Evolutionary conservation across 35 echinoderm and acorn worm genomes (phyloP).

Genomic region (Apostichopus japonicus): DNA sequence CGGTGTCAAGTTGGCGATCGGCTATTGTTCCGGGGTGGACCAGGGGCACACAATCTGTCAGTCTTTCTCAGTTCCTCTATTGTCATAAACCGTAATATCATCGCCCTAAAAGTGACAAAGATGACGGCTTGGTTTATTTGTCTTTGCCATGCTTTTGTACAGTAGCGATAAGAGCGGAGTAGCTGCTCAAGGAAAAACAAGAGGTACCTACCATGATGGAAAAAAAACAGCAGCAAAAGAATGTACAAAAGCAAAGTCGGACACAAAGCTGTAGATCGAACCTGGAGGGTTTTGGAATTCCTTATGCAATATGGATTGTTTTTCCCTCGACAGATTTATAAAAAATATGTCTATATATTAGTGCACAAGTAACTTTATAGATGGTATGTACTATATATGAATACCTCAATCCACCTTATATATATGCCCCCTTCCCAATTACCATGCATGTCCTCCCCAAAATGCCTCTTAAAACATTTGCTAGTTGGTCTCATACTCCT

Average conservation of each 20-base stretch:
- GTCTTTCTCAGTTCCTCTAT: not conserved
- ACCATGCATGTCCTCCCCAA: too few relatives aligned
- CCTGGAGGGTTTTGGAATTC: too few relatives aligned
- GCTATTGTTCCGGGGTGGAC: not conserved
- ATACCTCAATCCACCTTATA: too few relatives aligned
- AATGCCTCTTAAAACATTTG: too few relatives aligned
- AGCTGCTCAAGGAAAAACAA: not conserved
- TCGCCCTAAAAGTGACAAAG: not conserved
- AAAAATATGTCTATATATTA: too few relatives aligned
- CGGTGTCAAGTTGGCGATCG: constrained; percentile 15
- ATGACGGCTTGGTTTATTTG: not conserved
- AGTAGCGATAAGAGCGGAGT: not conserved
- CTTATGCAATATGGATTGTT: too few relatives aligned
- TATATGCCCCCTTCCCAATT: too few relatives aligned
- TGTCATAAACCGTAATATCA: constrained; percentile 20
- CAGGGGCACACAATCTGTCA: not conserved
- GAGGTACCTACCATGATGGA: not conserved
- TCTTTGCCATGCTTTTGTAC: not conserved
- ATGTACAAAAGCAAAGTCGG: not conserved
- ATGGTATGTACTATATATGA: too few relatives aligned
- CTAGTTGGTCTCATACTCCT: too few relatives aligned
- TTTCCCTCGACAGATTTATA: too few relatives aligned
- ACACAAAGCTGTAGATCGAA: too few relatives aligned
- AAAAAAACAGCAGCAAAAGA: not conserved
- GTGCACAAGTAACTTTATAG: too few relatives aligned